These are phyloP conservation scores for Sanderia malayensis DNA, from an alignment of 30 jellyfish, hydroid and myxozoan species.

Conservation along the genomic window DNA sequence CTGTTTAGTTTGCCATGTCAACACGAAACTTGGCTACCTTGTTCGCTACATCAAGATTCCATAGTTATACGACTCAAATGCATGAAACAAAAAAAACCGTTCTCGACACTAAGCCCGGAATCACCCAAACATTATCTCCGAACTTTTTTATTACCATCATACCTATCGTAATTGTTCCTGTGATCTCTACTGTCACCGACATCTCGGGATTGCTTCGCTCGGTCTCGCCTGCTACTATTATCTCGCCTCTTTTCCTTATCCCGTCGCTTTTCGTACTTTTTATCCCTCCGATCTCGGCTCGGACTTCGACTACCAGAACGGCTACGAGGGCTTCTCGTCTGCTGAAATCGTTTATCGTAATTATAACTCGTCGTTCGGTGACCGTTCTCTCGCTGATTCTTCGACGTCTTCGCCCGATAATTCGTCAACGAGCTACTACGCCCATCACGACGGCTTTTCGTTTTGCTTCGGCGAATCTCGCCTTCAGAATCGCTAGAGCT, in stretches of 20 bases:
- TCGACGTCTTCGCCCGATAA: too few relatives aligned
- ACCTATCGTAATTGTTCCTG: slow-evolving; percentile 37
- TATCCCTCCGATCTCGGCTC: slow-evolving; percentile 56
- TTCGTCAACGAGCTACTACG: slow-evolving; percentile 25
- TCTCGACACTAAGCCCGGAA: too few relatives aligned
- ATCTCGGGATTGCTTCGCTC: too few relatives aligned
- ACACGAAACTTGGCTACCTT: too few relatives aligned
- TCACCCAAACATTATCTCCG: slow-evolving; percentile 42
- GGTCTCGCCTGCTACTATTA: too few relatives aligned
- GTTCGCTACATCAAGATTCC: too few relatives aligned
- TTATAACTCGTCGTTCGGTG: slow-evolving; percentile 61
- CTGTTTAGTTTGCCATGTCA: too few relatives aligned
- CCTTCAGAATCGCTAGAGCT: slow-evolving; percentile 61
- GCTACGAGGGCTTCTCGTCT: slow-evolving; percentile 59
- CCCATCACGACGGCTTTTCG: slow-evolving; percentile 57
- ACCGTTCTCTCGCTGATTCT: slow-evolving; percentile 65
- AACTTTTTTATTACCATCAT: slow-evolving; percentile 47
- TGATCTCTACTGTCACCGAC: slow-evolving; percentile 22
- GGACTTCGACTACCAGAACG: slow-evolving; percentile 56
- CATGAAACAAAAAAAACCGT: too few relatives aligned
- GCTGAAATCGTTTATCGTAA: slow-evolving; percentile 47
- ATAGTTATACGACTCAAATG: too few relatives aligned
- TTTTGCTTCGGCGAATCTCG: slow-evolving; percentile 45
- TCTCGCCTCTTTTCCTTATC: slow-evolving; percentile 45
- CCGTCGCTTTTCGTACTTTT: slow-evolving; percentile 41